A percentile compares a stretch with the other conserved stretches of the same genome.
These are phyloP conservation scores for Thamnophis elegans DNA, from an alignment of 2,797 vertebrate species.

Conservation along the genomic window DNA sequence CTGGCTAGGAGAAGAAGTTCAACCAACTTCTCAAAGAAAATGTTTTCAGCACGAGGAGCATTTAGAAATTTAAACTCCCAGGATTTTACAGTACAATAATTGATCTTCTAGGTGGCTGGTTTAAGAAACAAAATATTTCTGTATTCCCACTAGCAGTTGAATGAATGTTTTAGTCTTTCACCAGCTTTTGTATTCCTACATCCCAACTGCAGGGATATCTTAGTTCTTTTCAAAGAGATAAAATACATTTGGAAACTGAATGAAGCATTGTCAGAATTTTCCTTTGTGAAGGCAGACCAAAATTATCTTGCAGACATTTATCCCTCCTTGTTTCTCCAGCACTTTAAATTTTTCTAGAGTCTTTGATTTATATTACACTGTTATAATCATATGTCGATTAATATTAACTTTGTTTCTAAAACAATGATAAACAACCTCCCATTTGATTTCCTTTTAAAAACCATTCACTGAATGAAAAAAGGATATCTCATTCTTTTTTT, in stretches of 20 bases:
- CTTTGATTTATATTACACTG: background rate
- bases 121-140: background rate
- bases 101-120: background rate
- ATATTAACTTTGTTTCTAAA: background rate
- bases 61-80: constrained; percentile 7
- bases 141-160: background rate
- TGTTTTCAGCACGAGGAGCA: background rate
- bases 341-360: background rate
- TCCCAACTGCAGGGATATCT: background rate
- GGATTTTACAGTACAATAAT: constrained; percentile 5
- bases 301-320: background rate
- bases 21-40: background rate
- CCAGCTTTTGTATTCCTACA: background rate
- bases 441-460: constrained; percentile 13
- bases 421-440: constrained; percentile 24
- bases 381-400: background rate
- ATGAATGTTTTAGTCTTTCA: background rate
- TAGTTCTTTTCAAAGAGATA: background rate
- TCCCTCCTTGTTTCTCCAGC: background rate
- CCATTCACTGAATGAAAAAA: constrained; percentile 15
- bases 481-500: constrained; percentile 1
- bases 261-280: background rate
- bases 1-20: background rate
- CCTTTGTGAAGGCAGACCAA: background rate
- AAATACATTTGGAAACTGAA: background rate